A percentile compares a stretch with the other conserved stretches of the same genome.
Conservation (phyloP, 2,113 vertebrate genomes). For the Collichthys lucidus region DNA sequence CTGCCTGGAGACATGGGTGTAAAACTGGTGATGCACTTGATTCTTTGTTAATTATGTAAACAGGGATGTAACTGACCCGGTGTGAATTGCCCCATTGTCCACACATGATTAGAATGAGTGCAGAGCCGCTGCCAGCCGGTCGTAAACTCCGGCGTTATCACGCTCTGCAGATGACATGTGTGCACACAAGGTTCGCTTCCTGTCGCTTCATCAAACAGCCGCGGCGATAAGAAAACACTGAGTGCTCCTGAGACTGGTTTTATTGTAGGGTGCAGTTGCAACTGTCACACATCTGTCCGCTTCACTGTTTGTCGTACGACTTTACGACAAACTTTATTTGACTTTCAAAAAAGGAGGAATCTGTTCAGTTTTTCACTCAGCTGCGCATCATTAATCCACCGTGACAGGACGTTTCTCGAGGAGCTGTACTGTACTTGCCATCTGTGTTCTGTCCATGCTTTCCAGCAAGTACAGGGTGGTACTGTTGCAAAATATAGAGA, state of each 20-base stretch:
- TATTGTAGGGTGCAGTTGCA: constrained; percentile 6
- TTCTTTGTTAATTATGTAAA: constrained; percentile 64
- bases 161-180: constrained; percentile 59
- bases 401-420: constrained; percentile 37
- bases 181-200: constrained; percentile 36
- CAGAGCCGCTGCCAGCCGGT: constrained; percentile 47
- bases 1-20: constrained; percentile 1
- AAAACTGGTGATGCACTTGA: constrained; percentile 3
- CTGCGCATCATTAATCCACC: constrained; percentile 51
- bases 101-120: constrained; percentile 69
- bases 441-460: constrained; percentile 13
- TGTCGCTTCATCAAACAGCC: constrained; percentile 50
- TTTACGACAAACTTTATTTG: constrained; percentile 43
- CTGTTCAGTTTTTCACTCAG: constrained; percentile 38
- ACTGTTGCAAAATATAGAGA: neutral
- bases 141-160: constrained; percentile 62
- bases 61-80: constrained; percentile 57
- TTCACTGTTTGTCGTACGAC: constrained; percentile 48
- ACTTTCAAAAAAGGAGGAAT: constrained; percentile 51
- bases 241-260: neutral
- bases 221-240: constrained; percentile 15
- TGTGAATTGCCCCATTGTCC: constrained; percentile 58
- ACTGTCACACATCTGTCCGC: too few species aligned
- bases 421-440: neutral
- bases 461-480: neutral